These are phyloP conservation scores for Minunthozetes semirufus DNA, from an alignment of 2,888 invertebrate species.

Conservation along the genomic window DNA sequence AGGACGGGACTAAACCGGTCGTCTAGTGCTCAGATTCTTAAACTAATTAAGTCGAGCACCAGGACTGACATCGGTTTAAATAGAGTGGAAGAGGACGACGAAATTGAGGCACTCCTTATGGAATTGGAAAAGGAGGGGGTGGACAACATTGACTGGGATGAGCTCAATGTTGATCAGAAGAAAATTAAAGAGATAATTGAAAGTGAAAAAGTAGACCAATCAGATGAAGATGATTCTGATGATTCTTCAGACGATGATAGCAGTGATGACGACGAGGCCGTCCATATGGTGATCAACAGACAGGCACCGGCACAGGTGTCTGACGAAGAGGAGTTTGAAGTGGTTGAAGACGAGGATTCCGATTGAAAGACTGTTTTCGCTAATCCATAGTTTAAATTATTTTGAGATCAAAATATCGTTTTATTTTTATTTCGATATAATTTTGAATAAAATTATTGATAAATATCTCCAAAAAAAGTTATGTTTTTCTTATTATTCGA, in stretches of 20 bases:
- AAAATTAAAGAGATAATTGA: conserved; percentile 38
- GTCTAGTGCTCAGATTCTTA: conserved; percentile 36
- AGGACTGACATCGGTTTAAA: conserved; percentile 35
- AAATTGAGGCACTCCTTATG: conserved; percentile 35
- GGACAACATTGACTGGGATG: conserved; percentile 39
- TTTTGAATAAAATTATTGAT: too few species aligned
- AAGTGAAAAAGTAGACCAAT: conserved; percentile 23
- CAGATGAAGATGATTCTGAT: conserved; percentile 4
- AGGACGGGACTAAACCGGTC: conserved; percentile 37
- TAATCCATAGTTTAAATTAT: too few species aligned
- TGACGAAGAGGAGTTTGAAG: conserved; percentile 15
- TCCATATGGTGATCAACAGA: conserved; percentile 24
- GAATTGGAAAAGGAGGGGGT: conserved; percentile 37
- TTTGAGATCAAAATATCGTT: too few species aligned
- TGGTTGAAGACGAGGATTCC: conserved; percentile 15
- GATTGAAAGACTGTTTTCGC: not conserved
- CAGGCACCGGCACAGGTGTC: conserved; percentile 17
- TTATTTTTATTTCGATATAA: too few species aligned
- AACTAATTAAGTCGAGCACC: conserved; percentile 38
- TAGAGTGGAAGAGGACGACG: conserved; percentile 38
- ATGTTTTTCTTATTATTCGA: too few species aligned
- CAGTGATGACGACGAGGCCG: conserved; percentile 19
- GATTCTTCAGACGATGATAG: conserved; percentile 30
- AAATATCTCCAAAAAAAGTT: too few species aligned
- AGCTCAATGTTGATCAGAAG: conserved; percentile 33